Base-by-base conservation (phyloP, 2,797 vertebrate species). In the Aeoliscus strigatus region DNA sequence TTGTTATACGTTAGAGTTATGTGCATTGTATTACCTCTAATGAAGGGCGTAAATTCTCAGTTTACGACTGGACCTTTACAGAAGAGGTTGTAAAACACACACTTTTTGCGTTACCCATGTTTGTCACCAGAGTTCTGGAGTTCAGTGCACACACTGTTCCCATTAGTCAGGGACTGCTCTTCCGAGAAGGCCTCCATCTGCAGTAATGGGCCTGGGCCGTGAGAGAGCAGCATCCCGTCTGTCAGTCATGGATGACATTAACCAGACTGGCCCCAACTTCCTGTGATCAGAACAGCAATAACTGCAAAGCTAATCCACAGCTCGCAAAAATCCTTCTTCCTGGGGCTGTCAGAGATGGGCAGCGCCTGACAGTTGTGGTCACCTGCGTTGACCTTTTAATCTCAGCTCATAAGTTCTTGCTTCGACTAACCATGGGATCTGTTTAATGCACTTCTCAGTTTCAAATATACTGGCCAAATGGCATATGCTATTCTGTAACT, bases 11-110 rank as follows among this genome's bases (percentile, higher is more conserved):
- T 86, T 83, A 84, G 86, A 90, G 82, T 88, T 88, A 89, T 89
- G 86, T 87, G 87, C 85, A 88, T 89, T 90, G 88, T 89, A 88
- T 88, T 87, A 86, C 81, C 80, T 59, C 86, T 90, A 90, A 90
- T 88, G 88, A 90, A 89, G 77, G 83, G 77, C 68, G 44, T 90
- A 90, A 89, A 89, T 90, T 87, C 83, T 88, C 66, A 47, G 73
- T 90, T 89, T 90, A 90, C 77, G 75, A 86, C 78, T 57, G 71
- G 61, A 80, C 82, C 77, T 88, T 87, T 89, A 88, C 77, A 79
- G 79, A 81, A 69, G 60, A 75, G 77, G 76, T 81, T 83, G 85
- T 90, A 88, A 89, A 90, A 85, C 88, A 88, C 83, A 83, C 83
- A 53, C 82, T 88, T 89, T 89, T 84, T 81, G 73, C 82, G 77